These are phyloP conservation scores for Carlito syrichta DNA, from an alignment of 2,113 vertebrate species.

Conservation along the genomic window DNA sequence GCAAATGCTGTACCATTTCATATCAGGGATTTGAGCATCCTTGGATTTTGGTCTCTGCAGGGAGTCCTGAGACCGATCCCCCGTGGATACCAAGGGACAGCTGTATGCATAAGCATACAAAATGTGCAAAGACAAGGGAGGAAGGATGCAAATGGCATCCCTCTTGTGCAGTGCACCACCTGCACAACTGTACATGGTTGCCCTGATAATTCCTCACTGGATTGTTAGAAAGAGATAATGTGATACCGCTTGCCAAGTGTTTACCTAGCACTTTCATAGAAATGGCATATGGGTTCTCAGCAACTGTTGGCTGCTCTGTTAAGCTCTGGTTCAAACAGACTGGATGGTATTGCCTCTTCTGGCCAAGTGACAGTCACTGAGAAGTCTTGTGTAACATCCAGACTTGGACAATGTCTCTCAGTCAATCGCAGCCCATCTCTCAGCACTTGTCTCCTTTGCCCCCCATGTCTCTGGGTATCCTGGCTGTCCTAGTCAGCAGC, in stretches of 20 bases:
- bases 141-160: fast-evolving
- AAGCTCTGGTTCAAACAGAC: not conserved
- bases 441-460: no score
- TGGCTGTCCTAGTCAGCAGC: not conserved
- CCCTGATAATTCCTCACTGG: not conserved
- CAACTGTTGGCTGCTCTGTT: not conserved
- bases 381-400: not conserved
- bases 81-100: not conserved
- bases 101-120: fast-evolving
- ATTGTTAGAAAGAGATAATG: not conserved
- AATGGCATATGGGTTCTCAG: not conserved
- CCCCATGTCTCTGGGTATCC: not conserved
- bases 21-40: not conserved
- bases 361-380: not conserved
- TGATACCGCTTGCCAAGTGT: not conserved
- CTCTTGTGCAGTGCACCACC: not conserved
- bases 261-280: not conserved
- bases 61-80: not conserved
- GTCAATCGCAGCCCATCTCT: not conserved
- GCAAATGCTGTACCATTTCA: not conserved
- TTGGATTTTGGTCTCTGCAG: not conserved
- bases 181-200: not conserved
- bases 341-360: not conserved
- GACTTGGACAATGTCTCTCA: not conserved
- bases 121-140: not conserved